These are phyloP conservation scores for Linyphia triangularis DNA, from an alignment of 2,888 invertebrate species.

Conservation along the genomic window DNA sequence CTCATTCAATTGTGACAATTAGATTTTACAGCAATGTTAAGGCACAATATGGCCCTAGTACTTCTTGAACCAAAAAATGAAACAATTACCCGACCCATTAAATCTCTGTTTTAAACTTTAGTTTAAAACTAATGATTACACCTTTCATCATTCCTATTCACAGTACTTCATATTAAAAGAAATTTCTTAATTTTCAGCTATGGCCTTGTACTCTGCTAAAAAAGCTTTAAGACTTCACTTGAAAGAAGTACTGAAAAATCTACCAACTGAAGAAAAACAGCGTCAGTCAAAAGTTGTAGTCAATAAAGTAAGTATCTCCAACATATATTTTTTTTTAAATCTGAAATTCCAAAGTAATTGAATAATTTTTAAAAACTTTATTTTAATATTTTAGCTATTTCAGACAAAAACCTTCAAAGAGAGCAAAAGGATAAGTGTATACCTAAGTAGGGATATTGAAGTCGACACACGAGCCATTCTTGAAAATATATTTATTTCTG, in stretches of 20 bases:
- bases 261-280: constrained; percentile 44
- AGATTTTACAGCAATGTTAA: too few species aligned
- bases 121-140: too few species aligned
- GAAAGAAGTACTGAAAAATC: constrained; percentile 45
- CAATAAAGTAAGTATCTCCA: constrained; percentile 37
- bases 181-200: background rate
- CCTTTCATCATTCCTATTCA: background rate
- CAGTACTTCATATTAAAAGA: background rate
- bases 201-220: constrained; percentile 54
- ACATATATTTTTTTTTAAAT: too few species aligned
- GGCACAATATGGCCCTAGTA: too few species aligned
- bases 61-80: too few species aligned
- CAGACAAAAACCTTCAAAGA: constrained; percentile 32
- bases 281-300: constrained; percentile 50
- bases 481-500: constrained; percentile 48
- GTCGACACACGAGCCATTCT: constrained; percentile 52
- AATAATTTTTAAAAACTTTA: background rate
- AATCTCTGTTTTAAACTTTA: too few species aligned
- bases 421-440: constrained; percentile 51
- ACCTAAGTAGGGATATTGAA: constrained; percentile 69
- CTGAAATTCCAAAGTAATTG: too few species aligned
- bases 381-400: constrained; percentile 33
- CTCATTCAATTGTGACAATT: background rate
- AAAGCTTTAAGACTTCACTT: constrained; percentile 53
- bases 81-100: too few species aligned